Conservation (phyloP, 2,888 invertebrate genomes). For the Diaphora mendica region DNA sequence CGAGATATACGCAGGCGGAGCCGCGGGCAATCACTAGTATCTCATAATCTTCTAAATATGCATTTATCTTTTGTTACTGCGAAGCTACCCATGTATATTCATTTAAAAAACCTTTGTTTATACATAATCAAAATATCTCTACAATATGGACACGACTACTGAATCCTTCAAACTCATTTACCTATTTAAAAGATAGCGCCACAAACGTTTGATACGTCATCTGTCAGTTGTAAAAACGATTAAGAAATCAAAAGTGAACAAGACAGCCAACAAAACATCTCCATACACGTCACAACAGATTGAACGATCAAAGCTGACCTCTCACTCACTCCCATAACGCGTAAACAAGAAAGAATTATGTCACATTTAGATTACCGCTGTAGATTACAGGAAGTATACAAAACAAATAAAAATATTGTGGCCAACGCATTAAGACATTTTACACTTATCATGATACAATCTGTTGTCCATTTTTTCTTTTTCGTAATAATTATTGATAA, state of each 20-base stretch:
- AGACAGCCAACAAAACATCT: conserved; percentile 69
- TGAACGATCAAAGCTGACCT: conserved; percentile 74
- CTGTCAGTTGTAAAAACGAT: conserved; percentile 73
- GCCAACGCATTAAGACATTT: conserved; percentile 83
- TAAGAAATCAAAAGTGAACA: conserved; percentile 68
- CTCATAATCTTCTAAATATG: no score
- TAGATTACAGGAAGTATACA: conserved; percentile 70
- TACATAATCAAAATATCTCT: conserved; percentile 15
- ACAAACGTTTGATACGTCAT: conserved; percentile 57
- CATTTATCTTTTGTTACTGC: no score
- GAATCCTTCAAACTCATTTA: conserved; percentile 23
- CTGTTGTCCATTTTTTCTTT: conserved; percentile 63
- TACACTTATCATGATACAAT: conserved; percentile 77
- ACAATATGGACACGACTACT: conserved; percentile 31
- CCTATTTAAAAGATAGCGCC: conserved; percentile 41
- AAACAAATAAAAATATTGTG: conserved; percentile 84
- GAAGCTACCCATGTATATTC: no score
- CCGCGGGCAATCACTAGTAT: no score
- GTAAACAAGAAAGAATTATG: conserved; percentile 61
- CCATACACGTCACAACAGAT: conserved; percentile 63
- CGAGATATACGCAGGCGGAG: no score
- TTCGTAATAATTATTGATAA: conserved; percentile 85
- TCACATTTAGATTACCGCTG: conserved; percentile 73
- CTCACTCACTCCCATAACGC: conserved; percentile 56
- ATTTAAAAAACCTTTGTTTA: neutral